Evolutionary conservation across 1,140 invertebrate species (phyloP), one percentile per base, ranked within the genome.

Genomic region (Neodiprion fabricii): DNA sequence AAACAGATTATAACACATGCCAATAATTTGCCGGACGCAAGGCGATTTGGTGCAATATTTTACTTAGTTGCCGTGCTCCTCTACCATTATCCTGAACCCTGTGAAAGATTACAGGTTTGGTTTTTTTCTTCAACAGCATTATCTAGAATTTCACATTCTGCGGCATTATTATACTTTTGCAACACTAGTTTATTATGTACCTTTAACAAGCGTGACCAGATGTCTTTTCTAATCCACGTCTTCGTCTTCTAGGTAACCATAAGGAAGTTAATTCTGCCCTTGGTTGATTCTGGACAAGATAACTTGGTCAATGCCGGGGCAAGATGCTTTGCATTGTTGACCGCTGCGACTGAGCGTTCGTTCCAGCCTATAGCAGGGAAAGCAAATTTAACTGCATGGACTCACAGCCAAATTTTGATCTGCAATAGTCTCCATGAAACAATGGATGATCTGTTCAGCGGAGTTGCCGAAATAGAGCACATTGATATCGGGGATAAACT

Each of bases 371-470:
- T 79, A 23, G 1, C 48, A 9, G 67, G 67, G 4, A 81, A 80
- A 70, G 67, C 79, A 10, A 75, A 72, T n/a, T 83, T 83, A 12
- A 85, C 67, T 50, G 70, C 65, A 48, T 84, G 80, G 72, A 76
- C 78, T 17, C 85, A 85, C 72, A 77, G 83, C 50, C 75, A 85
- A 73, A 75, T 77, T 12, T 73, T 87, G 23, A 67, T 87, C 14
- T 86, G 85, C 70, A 87, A 86, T 67, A 85, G 72, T 50, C 76
- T 87, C 1, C 80, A 86, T 49, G 5, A 9, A 69, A 86, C 86
- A 78, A 81, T 87, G 75, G 77, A 85, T 70, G 78, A 82, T 66
- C 66, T 87, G 23, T 85, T 86, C 74, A 71, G 76, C 66, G 72
- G 76, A 67, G 72, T 82, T 61, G 49, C 79, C 9, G 81, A 85